Evolutionary conservation across 2,113 vertebrate species (phyloP), one percentile per base, ranked within the genome.

Genomic region (Lycocorax pyrrhopterus): DNA sequence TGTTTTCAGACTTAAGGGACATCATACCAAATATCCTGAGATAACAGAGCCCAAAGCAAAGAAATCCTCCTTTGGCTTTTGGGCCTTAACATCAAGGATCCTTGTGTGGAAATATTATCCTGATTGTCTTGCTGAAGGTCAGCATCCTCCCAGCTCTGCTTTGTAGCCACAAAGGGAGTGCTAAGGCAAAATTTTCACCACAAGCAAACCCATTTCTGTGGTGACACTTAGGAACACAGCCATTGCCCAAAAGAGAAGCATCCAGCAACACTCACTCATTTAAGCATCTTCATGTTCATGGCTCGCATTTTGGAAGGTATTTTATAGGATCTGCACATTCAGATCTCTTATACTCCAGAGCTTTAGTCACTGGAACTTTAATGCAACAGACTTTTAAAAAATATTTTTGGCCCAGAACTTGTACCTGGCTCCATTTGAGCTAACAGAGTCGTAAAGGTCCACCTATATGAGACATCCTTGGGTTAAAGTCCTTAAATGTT

Each of bases 311-410:
- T 59, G 13, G 37, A 84, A 90, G 17, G 12, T 39, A 29, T 16
- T 63, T 85, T 74, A 12, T 4, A 33, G 23, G n/a, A 58, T 43
- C 32, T 83, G 8, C 13, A 16, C 18, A 16, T 76, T 69, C 47
- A 60, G 21, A 10, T 63, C 12, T 79, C 55, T 32, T n/a, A 32
- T 14, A 21, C 9, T 67, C 5, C 66, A 63, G 55, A 77, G 18
- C 10, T 51, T 89, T 66, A 80, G 8, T 39, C 27, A 44, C 12
- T 59, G 12, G 25, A 84, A 30, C 7, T 63, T 59, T 23, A 64
- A 32, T 11, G 3, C 20, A 77, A 53, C 7, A 62, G 37, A 1
- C 7, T 26, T 62, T 37, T 43, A 1, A 1, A 12, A n/a, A 41
- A 25, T 62, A 14, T 14, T 22, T 87, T 83, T 87, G 35, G 19